These are phyloP conservation scores for Brachionus manjavacas DNA, from an alignment of 1,140 invertebrate species.

Conservation along the genomic window DNA sequence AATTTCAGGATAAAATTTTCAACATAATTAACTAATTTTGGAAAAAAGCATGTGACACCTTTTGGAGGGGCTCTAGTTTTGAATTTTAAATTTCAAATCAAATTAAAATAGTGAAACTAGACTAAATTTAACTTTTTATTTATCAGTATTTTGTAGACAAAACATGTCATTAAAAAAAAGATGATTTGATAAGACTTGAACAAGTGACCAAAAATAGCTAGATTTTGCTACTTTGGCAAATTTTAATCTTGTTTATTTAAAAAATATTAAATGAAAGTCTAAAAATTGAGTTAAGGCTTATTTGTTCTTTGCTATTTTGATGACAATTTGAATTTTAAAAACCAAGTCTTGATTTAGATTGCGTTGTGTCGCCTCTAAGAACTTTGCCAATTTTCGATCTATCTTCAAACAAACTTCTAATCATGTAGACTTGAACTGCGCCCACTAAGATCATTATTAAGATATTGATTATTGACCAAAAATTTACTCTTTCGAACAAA, in stretches of 20 bases:
- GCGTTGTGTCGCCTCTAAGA: neutral
- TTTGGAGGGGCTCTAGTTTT: neutral
- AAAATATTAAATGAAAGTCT: neutral
- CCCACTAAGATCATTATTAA: conserved; percentile 68
- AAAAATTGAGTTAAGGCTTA: neutral
- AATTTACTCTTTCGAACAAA: conserved; percentile 69
- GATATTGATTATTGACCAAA: conserved; percentile 68
- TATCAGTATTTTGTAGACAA: neutral
- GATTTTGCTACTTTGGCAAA: neutral
- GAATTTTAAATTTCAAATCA: neutral
- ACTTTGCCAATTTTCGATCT: conserved; percentile 53
- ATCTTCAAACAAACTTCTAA: conserved; percentile 68
- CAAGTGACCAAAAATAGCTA: neutral
- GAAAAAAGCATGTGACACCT: neutral
- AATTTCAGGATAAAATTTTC: neutral
- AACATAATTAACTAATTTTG: neutral
- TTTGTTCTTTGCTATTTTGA: neutral
- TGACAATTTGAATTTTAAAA: neutral
- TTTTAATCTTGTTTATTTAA: neutral
- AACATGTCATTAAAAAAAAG: neutral
- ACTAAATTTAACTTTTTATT: neutral
- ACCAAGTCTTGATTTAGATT: neutral
- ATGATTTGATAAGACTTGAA: neutral
- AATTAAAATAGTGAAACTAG: neutral
- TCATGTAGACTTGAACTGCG: conserved; percentile 64